These are phyloP conservation scores for Onchidella celtica DNA, from an alignment of 2,888 invertebrate species.

Conservation along the genomic window DNA sequence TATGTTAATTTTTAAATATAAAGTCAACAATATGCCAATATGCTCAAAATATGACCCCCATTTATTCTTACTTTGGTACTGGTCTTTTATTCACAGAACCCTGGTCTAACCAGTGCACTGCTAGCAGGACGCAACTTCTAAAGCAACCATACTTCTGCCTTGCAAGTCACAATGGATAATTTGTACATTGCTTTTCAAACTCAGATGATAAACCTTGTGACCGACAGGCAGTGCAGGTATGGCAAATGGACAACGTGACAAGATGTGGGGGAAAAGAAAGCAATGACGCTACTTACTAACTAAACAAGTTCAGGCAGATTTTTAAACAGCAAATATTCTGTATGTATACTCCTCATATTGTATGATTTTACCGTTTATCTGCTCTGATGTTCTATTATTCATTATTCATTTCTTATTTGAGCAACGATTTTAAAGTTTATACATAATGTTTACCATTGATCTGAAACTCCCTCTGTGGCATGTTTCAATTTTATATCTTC, in stretches of 20 bases:
- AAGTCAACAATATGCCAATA: too few species aligned
- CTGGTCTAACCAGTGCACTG: conserved; percentile 40
- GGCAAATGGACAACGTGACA: too few species aligned
- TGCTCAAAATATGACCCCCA: too few species aligned
- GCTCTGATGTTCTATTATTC: conserved; percentile 21
- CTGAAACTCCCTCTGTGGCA: conserved; percentile 2
- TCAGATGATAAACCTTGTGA: too few species aligned
- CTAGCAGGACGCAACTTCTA: conserved; percentile 48
- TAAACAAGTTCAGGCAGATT: conserved; percentile 24
- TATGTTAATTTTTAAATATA: too few species aligned
- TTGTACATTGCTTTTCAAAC: too few species aligned
- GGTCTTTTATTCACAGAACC: conserved; percentile 20
- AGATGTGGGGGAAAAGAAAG: too few species aligned
- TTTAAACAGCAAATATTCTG: conserved; percentile 26
- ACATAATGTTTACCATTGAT: background rate
- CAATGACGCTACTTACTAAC: conserved; percentile 42
- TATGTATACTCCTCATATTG: conserved; percentile 23
- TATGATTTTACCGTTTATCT: background rate
- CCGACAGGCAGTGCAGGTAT: too few species aligned
- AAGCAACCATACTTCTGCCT: background rate
- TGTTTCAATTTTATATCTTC: too few species aligned
- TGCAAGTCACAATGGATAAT: conserved; percentile 28
- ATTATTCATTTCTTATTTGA: conserved; percentile 21
- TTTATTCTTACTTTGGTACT: too few species aligned
- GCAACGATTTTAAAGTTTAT: conserved; percentile 32